Conservation (phyloP, 64 coral and sea anemone genomes). For the Actinia equina region DNA sequence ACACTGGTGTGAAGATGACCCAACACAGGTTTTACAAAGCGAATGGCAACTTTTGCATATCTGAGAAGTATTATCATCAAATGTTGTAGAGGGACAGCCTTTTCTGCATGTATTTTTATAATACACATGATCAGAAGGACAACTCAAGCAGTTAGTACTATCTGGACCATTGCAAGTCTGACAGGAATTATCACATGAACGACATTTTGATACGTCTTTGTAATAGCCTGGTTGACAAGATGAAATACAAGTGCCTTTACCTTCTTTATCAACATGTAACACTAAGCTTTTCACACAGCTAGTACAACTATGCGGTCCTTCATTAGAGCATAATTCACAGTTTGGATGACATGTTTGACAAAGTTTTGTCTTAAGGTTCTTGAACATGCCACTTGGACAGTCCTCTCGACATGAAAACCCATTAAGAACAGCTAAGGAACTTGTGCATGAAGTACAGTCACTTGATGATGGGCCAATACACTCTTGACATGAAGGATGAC, state of each 20-base stretch:
- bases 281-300: conserved; percentile 57
- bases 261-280: conserved; percentile 23
- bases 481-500: conserved; percentile 75
- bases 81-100: conserved; percentile 59
- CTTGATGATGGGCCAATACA: conserved; percentile 81
- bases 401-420: conserved; percentile 66
- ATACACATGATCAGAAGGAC: conserved; percentile 34
- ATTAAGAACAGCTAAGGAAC: conserved; percentile 41
- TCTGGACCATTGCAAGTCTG: conserved; percentile 77
- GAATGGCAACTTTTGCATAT: conserved; percentile 70
- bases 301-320: conserved; percentile 45
- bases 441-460: conserved; percentile 72
- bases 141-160: conserved; percentile 69
- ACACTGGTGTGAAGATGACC: conserved; percentile 42
- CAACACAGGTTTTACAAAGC: conserved; percentile 70
- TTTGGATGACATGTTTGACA: conserved; percentile 90
- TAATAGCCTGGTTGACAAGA: conserved; percentile 49
- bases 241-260: conserved; percentile 53
- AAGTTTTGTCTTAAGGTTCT: conserved; percentile 34
- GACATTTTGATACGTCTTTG: conserved; percentile 41
- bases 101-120: conserved; percentile 72
- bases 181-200: conserved; percentile 58
- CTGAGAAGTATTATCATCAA: not conserved
- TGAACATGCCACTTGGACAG: conserved; percentile 63
- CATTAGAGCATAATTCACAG: conserved; percentile 60